Evolutionary conservation across 1,140 invertebrate species (phyloP), one percentile per base, ranked within the genome.

Genomic region (Leptopilina clavipes): DNA sequence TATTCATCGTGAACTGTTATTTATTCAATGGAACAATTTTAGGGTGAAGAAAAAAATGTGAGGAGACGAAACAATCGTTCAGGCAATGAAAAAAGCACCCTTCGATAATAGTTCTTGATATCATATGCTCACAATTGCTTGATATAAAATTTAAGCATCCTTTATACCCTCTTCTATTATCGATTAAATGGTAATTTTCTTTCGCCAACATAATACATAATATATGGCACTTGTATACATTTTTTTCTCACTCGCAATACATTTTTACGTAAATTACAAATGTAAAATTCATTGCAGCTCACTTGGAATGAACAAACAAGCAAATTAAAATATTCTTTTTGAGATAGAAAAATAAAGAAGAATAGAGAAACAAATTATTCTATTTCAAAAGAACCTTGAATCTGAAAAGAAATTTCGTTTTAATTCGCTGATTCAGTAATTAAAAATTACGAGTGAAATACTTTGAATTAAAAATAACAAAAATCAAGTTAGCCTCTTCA

Each of bases 111-210:
- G 48, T 52, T 52, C n/a, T 52, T 52, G 9, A 52, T n/a, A n/a
- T 52, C 6, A 3, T 52, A 52, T 52, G n/a, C 48, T 40, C 2
- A 52, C 14, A 1, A 12, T 52, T n/a, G 48, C n/a, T 8, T 52
- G 8, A 17, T 45, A 45, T 52, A 52, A 52, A 52, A 52, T 52
- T 52, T 52, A 52, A 40, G 8, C 2, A 40, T 40, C 37, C 9
- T 40, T 40, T 40, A 31, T 9, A 31, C 5, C 8, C 17, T n/a
- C 5, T 1, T n/a, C 14, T 52, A 17, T 52, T 52, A 52, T 52
- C 48, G 48, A 52, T 52, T 52, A 52, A 52, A 52, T 52, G 48
- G 14, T 52, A 52, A 52, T 52, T 52, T 52, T 52, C 17, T 52
- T 52, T n/a, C 14, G 1, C 5, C 6, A 8, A 52, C 17, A 52